phyloP scores from a whole-genome alignment of 2,113 vertebrate genomes.

The Stigmatopora argus region DNA sequence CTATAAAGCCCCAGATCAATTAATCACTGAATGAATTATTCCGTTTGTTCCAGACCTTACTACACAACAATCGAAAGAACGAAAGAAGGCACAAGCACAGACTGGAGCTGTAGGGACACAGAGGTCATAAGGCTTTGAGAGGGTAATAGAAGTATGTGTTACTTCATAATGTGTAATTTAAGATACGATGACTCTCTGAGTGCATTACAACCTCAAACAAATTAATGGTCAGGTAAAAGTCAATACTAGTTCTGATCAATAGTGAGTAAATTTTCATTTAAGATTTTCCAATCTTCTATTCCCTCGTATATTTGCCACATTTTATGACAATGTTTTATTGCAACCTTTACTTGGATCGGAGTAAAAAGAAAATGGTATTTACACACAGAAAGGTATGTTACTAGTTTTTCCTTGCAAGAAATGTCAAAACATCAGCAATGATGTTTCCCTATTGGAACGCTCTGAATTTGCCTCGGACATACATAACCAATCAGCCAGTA shows the following conservation, averaged over 20 bases:
- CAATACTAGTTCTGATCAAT: constrained; percentile 31
- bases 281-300: constrained; percentile 20
- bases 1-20: constrained; percentile 55
- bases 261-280: constrained; percentile 24
- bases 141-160: constrained; percentile 18
- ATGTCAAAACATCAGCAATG: constrained; percentile 56
- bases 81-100: constrained; percentile 8
- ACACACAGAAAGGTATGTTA: constrained; percentile 22
- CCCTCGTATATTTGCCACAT: constrained; percentile 13
- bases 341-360: constrained; percentile 1
- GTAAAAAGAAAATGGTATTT: constrained; percentile 9
- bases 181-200: constrained; percentile 14
- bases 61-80: constrained; percentile 36
- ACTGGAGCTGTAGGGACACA: neutral
- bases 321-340: constrained; percentile 13
- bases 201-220: constrained; percentile 29
- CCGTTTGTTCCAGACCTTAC: constrained; percentile 35
- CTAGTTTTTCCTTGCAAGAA: constrained; percentile 39
- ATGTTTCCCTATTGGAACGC: constrained; percentile 48
- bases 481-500: constrained; percentile 55
- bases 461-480: constrained; percentile 55
- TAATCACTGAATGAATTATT: constrained; percentile 62
- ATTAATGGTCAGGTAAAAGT: constrained; percentile 32
- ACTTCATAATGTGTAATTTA: constrained; percentile 42
- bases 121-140: constrained; percentile 13